Percentiles rank a stretch among this genome's conserved stretches.
phyloP scores from a whole-genome alignment of 1,140 invertebrate species.

The Luehdorfia chinensis region DNA sequence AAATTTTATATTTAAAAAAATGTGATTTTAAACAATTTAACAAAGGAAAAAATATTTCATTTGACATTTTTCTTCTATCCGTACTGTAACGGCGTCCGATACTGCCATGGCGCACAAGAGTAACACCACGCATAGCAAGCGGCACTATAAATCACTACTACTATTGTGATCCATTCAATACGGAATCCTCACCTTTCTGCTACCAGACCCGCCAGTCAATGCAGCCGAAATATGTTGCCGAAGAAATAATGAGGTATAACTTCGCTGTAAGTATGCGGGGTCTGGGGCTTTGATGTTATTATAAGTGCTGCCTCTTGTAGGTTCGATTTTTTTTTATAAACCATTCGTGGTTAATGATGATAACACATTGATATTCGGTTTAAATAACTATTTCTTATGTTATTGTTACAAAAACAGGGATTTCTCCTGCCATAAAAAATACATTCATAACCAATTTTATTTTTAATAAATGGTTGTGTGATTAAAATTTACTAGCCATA shows the following conservation, averaged over 20 bases:
- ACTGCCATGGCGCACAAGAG: slow-evolving; percentile 25
- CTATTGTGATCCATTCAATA: slow-evolving; percentile 42
- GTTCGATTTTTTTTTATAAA: not conserved
- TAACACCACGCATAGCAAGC: slow-evolving; percentile 18
- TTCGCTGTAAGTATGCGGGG: not conserved
- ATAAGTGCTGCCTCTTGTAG: not conserved
- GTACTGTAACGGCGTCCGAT: slow-evolving; percentile 24
- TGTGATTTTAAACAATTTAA: no score
- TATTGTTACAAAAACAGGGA: no score
- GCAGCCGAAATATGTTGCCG: not conserved
- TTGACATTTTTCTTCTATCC: slow-evolving; percentile 23
- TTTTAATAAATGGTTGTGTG: no score
- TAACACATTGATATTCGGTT: no score
- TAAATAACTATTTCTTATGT: no score
- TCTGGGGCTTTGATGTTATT: not conserved
- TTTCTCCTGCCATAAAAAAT: no score
- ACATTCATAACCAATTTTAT: not conserved
- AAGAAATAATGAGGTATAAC: not conserved
- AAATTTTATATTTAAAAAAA: no score
- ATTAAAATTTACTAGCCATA: no score
- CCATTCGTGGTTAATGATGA: not conserved
- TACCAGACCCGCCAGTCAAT: slow-evolving; percentile 9
- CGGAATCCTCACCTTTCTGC: slow-evolving; percentile 27
- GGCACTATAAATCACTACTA: slow-evolving; percentile 50
- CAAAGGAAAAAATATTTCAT: no score